Base-by-base conservation (phyloP, 2,888 invertebrate species). In the Nipponacmea schrenckii region DNA sequence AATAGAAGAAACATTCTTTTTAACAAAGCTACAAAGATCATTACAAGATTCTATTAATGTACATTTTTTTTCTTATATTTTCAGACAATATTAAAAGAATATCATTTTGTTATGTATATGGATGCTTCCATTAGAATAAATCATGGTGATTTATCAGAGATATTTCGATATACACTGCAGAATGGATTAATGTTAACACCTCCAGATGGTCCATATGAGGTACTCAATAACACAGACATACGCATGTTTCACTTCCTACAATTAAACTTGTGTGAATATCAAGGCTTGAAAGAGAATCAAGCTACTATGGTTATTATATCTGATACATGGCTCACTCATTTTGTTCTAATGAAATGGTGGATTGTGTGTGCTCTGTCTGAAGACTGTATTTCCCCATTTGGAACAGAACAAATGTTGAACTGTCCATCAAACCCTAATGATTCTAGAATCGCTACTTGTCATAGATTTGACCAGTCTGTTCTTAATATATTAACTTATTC, bases 401-500 rank as follows among this genome's bases (percentile, higher is more conserved):
- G 69, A 12, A 45, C 69, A 15, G 46, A 69, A 27, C 44, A 44
- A 26, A 62, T 44, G 44, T 64, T 45, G 26, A 24, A 64, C n/a
- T 69, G 69, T 46, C 39, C 39, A 39, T 31, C 31, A 2, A 27
- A 56, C 27, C 45, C n/a, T 1, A 56, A 46, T 15, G 17, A 27
- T 26, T 46, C 62, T 26, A 63, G 14, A 26, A 46, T 46, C 12
- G 69, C 62, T 15, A 27, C 62, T 24, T 69, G 69, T 46, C 69
- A 69, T 45, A 27, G 69, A 14, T 69, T 63, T 63, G 69, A 69
- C 46, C 69, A 69, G n/a, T 69, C 69, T 8, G 63, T 24, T 14
- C 17, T 69, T 2, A 69, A 69, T 63, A 62, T 69, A 27, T 27
- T 69, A 20, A 17, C 62, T 24, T 69, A 62, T 27, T 26, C 62